Base-by-base conservation (phyloP, 2,888 invertebrate genomes). In the Eucera pruinosa region DNA sequence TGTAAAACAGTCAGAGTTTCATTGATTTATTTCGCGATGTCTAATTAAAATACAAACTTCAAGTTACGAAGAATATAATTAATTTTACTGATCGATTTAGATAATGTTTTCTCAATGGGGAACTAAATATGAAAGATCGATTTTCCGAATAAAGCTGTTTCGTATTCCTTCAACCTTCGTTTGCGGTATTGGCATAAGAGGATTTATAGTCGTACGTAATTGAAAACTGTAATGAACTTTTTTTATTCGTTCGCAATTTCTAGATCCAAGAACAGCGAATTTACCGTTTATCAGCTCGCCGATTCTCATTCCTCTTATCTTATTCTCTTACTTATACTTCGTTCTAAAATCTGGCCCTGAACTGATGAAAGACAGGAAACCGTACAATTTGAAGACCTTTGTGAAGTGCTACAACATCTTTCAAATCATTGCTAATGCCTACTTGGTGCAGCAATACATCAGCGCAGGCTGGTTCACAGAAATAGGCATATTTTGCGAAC, bases 401-500 rank as follows among this genome's bases (percentile, higher is more conserved):
- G 95, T 98, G 81, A 94, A 95, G 68, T 93, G 94, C 86, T 98
- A 98, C 93, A 98, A 98, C 90, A 92, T 96, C n/a, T 90, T 95
- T 54, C 97, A 98, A 94, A 85, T 91, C 18, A 9, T 89, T 3
- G 57, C 52, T 27, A 91, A 91, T 39, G n/a, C 93, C 94, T 27
- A 95, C 95, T 0, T 95, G 95, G 94, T 93, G 93, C 0, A 94
- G 93, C 0, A 93, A 93, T 11, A 94, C 94, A 78, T 93, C 13
- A 25, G 50, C 3, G 55, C 1, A 11, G 83, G 80, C 2, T 69
- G 78, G 64, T 71, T 77, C 5, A 50, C 60, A 0, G 20, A 60
- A 93, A 18, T 61, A 39, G 18, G 33, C 71, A 90, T 94, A 57
- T 94, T 95, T 48, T 97, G 97, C 91, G 93, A 95, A 89, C 93